Base-by-base conservation (phyloP, 2,888 invertebrate species). In the Rugalucina vietnamica region DNA sequence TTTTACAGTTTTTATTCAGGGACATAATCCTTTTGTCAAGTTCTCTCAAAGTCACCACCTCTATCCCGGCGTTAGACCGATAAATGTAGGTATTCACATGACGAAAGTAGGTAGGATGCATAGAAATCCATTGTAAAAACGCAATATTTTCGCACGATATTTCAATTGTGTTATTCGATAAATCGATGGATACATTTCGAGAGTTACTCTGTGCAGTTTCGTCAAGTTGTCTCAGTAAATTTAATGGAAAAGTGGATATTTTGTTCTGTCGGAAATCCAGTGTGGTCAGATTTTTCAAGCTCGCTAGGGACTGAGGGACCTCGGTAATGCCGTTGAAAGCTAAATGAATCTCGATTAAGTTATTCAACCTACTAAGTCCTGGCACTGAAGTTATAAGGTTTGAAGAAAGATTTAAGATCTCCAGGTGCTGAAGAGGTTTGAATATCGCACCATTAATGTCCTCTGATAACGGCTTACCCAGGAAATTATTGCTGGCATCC, bases 91-190 rank as follows among this genome's bases (percentile, higher is more conserved):
- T 50, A 14, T 79, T 34, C 36, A 85, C 70, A 21, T 73, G 1
- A 0, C 32, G 24, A 36, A 83, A 78, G 12, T 57, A 54, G 18
- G 5, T 3, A 34, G 27, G 27, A 50, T 81, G 34, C 50, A 76
- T 29, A 5, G 69, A 2, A 50, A 87, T 70, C 82, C 79, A 84
- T 14, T 36, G 18, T 18, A 84, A 29, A 57, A 87, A 82, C 12
- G 39, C 57, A 57, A 24, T 18, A 21, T 71, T 65, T 3, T 76
- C n/a, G 69, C 87, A 87, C 0, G 34, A n/a, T 24, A 50, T 57
- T 21, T 10, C 24, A 0, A 87, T 27, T 18, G 60, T 8, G 43
- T 87, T 87, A 24, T 82, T 72, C 0, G 43, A 37, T n/a, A 87
- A 32, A 65, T 84, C 78, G 5, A 87, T 78, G 1, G 70, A 34